Conservation (phyloP, 2,113 vertebrate genomes). For the Grantiella picta region DNA sequence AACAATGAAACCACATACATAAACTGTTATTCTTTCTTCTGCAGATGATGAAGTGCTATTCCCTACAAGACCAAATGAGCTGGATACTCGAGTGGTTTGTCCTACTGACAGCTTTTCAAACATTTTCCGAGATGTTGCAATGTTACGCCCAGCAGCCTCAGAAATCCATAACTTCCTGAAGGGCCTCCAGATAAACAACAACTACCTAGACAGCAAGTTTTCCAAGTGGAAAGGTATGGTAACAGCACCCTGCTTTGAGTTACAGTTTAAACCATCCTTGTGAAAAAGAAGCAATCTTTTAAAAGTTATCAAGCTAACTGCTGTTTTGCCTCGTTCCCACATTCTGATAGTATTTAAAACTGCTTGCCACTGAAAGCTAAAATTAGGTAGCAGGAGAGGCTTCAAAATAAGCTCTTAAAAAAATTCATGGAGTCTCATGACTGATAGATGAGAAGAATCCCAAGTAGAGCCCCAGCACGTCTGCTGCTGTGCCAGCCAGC, state of each 20-base stretch:
- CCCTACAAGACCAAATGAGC: conserved; percentile 51
- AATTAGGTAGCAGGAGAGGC: background rate
- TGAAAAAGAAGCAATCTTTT: background rate
- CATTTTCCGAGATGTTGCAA: conserved; percentile 67
- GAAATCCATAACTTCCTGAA: conserved; percentile 75
- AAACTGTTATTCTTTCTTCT: background rate
- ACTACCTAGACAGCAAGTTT: conserved; percentile 72
- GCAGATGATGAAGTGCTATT: conserved; percentile 65
- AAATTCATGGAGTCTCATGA: rapidly evolving
- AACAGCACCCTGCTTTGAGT: background rate
- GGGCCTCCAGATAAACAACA: conserved; percentile 71
- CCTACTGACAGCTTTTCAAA: conserved; percentile 65
- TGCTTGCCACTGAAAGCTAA: background rate
- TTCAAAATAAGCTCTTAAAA: background rate
- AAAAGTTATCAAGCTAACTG: background rate
- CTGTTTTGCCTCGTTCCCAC: background rate
- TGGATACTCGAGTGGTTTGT: conserved; percentile 66
- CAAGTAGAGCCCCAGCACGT: rapidly evolving
- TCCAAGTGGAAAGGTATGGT: conserved; percentile 75
- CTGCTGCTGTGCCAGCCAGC: background rate
- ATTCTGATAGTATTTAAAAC: background rate
- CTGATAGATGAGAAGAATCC: background rate
- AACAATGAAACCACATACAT: background rate
- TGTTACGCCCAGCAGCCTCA: conserved; percentile 69
- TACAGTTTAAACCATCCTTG: background rate